Evolutionary conservation across 1,140 invertebrate genomes (phyloP).

Genomic region (Akabosia matsudoensis): DNA sequence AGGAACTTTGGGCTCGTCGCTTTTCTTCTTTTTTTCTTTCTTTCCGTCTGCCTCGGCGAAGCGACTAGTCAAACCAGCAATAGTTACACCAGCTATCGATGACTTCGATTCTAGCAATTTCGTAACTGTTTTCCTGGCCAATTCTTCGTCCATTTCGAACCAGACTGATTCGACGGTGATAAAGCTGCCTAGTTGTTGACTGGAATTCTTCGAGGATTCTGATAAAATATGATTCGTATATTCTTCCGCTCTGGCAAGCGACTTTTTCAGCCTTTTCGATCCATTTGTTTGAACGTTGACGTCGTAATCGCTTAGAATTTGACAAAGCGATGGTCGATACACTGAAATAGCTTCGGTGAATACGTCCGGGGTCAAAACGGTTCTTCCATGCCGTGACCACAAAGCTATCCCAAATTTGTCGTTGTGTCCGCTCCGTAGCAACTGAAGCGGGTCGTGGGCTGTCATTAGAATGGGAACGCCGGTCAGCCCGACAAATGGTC

Average conservation of each 20-base stretch:
- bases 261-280: constrained; percentile 53
- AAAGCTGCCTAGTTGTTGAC: constrained; percentile 41
- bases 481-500: constrained; percentile 59
- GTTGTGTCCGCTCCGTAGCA: background rate
- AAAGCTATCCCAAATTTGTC: background rate
- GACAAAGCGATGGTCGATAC: background rate
- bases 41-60: background rate
- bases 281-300: constrained; percentile 49
- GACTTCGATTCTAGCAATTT: constrained; percentile 40
- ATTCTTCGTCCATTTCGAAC: constrained; percentile 54
- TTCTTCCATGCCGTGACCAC: background rate
- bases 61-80: constrained; percentile 52
- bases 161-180: constrained; percentile 45
- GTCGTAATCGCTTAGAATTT: constrained; percentile 53
- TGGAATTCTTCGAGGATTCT: background rate
- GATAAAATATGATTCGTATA: constrained; percentile 20
- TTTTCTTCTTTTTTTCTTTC: background rate
- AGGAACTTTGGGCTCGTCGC: background rate
- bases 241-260: constrained; percentile 43
- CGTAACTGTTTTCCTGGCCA: constrained; percentile 48
- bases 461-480: constrained; percentile 4
- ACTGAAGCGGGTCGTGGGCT: background rate
- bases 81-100: constrained; percentile 51
- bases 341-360: background rate
- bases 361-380: background rate